Percentiles rank a stretch among this genome's conserved stretches.
These are phyloP conservation scores for Stenodera caucasica DNA, from an alignment of 2,888 invertebrate genomes.

Conservation along the genomic window DNA sequence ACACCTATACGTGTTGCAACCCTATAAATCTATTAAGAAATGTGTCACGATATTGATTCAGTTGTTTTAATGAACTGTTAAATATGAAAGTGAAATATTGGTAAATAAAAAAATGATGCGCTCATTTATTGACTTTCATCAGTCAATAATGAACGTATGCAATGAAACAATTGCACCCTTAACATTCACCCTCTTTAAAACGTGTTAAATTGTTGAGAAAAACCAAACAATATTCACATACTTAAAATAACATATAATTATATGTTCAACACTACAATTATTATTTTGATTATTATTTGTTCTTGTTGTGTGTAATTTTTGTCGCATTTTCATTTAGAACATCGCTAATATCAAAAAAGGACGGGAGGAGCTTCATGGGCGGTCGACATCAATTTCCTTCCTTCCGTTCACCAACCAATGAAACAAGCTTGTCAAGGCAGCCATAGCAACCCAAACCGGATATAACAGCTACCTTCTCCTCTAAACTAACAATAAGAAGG, in stretches of 20 bases:
- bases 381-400: constrained; percentile 45
- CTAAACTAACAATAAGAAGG: background rate
- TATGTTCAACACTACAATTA: too few species aligned
- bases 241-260: too few species aligned
- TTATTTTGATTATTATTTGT: too few species aligned
- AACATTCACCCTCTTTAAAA: background rate
- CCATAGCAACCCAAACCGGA: constrained; percentile 48
- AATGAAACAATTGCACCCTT: too few species aligned
- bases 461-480: constrained; percentile 32
- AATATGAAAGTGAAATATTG: constrained; percentile 7
- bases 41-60: background rate
- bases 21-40: background rate
- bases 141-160: background rate
- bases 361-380: constrained; percentile 40
- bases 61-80: background rate
- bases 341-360: constrained; percentile 18
- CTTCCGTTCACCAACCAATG: constrained; percentile 52
- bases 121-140: background rate
- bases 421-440: constrained; percentile 41
- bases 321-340: constrained; percentile 3
- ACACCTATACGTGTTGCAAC: background rate
- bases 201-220: background rate
- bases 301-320: too few species aligned
- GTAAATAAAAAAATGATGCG: background rate
- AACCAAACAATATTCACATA: too few species aligned